phyloP scores from a whole-genome alignment of 1,140 invertebrate genomes.

The Cyphomyrmex costatus region DNA sequence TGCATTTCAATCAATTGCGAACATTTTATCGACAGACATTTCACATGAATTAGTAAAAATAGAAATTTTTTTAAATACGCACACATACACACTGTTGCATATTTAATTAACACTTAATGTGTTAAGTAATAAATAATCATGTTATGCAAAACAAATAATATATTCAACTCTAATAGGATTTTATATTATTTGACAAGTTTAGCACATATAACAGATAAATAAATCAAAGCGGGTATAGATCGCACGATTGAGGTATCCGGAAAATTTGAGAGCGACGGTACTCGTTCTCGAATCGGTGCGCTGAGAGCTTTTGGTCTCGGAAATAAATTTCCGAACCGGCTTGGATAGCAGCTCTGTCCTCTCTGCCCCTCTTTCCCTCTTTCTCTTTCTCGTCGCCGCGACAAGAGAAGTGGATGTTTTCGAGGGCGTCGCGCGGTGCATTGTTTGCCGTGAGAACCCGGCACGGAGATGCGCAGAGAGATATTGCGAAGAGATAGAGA shows the following conservation, averaged over 20 bases:
- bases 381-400: slow-evolving; percentile 67
- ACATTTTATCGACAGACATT: slow-evolving; percentile 7
- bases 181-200: slow-evolving; percentile 32
- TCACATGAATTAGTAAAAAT: background rate
- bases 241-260: slow-evolving; percentile 53
- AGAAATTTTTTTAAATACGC: background rate
- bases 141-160: background rate
- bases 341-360: slow-evolving; percentile 63
- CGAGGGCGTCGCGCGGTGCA: slow-evolving; percentile 80
- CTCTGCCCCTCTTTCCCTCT: slow-evolving; percentile 59
- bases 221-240: slow-evolving; percentile 51
- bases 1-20: slow-evolving; percentile 32
- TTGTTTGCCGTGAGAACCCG: slow-evolving; percentile 81
- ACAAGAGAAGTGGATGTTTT: slow-evolving; percentile 82
- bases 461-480: slow-evolving; percentile 77
- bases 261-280: slow-evolving; percentile 67
- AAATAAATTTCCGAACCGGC: slow-evolving; percentile 78
- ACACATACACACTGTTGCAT: background rate
- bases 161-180: background rate
- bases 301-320: slow-evolving; percentile 75
- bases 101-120: background rate
- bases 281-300: slow-evolving; percentile 68
- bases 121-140: background rate
- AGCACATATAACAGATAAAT: slow-evolving; percentile 37
- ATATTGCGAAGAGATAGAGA: slow-evolving; percentile 78